These are phyloP conservation scores for Podiceps cristatus DNA, from an alignment of 2,113 vertebrate species.

Conservation along the genomic window DNA sequence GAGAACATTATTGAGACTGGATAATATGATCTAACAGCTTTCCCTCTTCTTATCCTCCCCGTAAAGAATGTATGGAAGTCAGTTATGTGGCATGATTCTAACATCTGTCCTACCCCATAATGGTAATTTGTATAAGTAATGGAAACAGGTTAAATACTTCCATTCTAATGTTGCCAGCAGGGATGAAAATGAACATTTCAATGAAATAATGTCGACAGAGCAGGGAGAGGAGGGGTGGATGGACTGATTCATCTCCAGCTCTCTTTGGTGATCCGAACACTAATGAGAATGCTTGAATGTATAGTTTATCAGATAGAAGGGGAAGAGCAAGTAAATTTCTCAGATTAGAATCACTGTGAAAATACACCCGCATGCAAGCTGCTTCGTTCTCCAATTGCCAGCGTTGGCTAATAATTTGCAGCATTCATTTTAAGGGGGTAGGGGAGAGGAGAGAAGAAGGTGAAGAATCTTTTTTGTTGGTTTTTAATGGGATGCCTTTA, in stretches of 20 bases:
- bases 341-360: slow-evolving; percentile 53
- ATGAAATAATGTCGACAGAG: slow-evolving; percentile 72
- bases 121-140: slow-evolving; percentile 79
- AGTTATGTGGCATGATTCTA: slow-evolving; percentile 68
- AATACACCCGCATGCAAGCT: slow-evolving; percentile 46
- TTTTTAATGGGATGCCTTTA: slow-evolving; percentile 44
- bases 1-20: slow-evolving; percentile 61
- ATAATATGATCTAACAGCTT: slow-evolving; percentile 64
- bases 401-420: slow-evolving; percentile 15
- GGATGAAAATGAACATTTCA: slow-evolving; percentile 76
- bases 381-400: slow-evolving; percentile 30
- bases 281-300: slow-evolving; percentile 64
- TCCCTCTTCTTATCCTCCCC: slow-evolving; percentile 52
- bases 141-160: slow-evolving; percentile 81
- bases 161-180: slow-evolving; percentile 77
- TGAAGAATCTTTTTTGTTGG: slow-evolving; percentile 7
- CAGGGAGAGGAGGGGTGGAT: slow-evolving; percentile 58
- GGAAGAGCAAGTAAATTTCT: slow-evolving; percentile 53
- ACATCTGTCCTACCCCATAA: slow-evolving; percentile 75
- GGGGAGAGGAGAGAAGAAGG: neutral
- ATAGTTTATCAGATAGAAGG: slow-evolving; percentile 66
- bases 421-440: slow-evolving; percentile 3
- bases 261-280: slow-evolving; percentile 64
- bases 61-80: slow-evolving; percentile 70
- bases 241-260: slow-evolving; percentile 59